Percentiles rank a stretch among this genome's conserved stretches.
These are phyloP conservation scores for Cataglyphis livida DNA, from an alignment of 2,888 invertebrate genomes.

Conservation along the genomic window DNA sequence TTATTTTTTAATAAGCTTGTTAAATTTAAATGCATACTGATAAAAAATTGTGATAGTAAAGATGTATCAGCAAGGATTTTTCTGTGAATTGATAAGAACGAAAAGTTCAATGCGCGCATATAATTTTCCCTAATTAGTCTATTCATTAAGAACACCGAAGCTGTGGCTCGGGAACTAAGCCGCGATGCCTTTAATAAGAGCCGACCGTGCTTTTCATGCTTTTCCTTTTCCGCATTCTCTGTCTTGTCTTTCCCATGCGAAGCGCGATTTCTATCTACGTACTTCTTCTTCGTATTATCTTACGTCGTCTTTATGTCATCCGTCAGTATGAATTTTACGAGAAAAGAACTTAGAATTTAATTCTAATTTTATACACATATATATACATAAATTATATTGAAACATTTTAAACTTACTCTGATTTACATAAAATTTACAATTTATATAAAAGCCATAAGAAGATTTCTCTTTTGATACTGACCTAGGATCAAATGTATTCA, in stretches of 20 bases:
- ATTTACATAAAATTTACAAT: background rate
- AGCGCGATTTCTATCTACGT: constrained; percentile 18
- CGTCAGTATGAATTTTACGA: background rate
- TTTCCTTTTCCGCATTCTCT: constrained; percentile 34
- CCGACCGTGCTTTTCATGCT: background rate
- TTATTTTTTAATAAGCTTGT: background rate
- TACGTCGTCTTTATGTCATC: background rate
- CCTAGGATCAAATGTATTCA: constrained; percentile 84
- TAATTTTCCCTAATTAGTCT: constrained; percentile 42
- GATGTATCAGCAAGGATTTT: background rate
- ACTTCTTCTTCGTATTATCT: constrained; percentile 22
- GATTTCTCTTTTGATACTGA: constrained; percentile 70
- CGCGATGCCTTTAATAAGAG: constrained; percentile 21
- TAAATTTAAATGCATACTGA: background rate
- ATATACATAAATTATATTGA: background rate
- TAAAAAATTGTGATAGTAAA: background rate
- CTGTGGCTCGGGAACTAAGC: constrained; percentile 11
- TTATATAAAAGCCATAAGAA: background rate
- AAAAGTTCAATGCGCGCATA: background rate
- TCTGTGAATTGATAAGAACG: constrained; percentile 11
- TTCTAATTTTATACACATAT: background rate
- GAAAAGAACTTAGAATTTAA: background rate
- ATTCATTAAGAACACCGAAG: constrained; percentile 28
- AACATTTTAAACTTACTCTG: background rate
- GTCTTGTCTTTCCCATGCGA: constrained; percentile 30